Conservation (phyloP, 2,113 vertebrate genomes). For the Ramphastos sulfuratus region DNA sequence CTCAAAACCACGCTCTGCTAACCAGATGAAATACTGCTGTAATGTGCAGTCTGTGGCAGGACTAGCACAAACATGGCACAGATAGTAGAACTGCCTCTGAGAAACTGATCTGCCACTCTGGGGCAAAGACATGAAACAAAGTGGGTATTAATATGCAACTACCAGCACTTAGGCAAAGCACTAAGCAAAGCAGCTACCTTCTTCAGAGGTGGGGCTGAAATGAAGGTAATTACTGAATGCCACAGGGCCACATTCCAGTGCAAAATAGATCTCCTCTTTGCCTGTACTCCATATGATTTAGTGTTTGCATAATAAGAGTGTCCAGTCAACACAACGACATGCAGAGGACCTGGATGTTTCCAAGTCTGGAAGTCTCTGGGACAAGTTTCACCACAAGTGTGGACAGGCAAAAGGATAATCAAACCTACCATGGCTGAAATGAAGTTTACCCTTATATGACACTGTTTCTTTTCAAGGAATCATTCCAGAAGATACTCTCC, state of each 20-base stretch:
- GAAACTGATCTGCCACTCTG: not conserved
- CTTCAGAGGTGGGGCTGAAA: not conserved
- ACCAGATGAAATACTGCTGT: not conserved
- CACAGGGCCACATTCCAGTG: not conserved
- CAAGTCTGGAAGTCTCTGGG: not conserved
- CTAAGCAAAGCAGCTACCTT: not conserved
- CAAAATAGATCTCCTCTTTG: not conserved
- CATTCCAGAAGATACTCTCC: not conserved
- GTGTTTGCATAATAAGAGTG: not conserved
- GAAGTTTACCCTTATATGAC: not conserved
- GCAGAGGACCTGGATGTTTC: not conserved
- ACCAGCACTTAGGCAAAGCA: not conserved
- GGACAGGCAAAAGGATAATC: not conserved
- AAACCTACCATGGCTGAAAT: not conserved
- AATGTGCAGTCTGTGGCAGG: not conserved
- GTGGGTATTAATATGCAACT: not conserved
- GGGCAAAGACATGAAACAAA: not conserved
- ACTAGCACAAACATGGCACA: rapidly evolving
- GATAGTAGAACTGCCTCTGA: not conserved
- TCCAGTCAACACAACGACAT: not conserved
- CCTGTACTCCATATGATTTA: not conserved
- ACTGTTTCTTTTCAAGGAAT: not conserved
- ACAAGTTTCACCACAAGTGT: not conserved
- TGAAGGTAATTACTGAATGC: not conserved
- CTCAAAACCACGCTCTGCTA: not conserved